A percentile compares a stretch with the other conserved stretches of the same genome.
Conservation (phyloP, 64 coral and sea anemone genomes). For the Montipora foliosa region DNA sequence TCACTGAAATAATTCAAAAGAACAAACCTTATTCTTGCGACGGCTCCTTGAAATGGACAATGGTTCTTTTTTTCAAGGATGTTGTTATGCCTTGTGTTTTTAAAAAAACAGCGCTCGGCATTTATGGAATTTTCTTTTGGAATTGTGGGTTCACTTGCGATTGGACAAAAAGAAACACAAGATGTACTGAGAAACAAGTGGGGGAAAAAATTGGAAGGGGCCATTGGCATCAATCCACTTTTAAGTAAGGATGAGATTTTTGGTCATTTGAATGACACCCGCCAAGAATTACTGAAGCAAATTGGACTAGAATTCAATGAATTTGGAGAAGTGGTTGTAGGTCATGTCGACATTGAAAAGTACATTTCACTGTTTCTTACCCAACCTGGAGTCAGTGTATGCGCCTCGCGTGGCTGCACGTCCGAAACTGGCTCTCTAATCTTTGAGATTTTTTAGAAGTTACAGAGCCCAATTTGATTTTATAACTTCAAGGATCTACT, state of each 20-base stretch:
- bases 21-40: constrained; percentile 28
- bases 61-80: no score
- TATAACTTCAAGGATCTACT: no score
- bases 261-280: constrained; percentile 31
- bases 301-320: constrained; percentile 53
- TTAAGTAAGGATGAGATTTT: constrained; percentile 59
- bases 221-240: constrained; percentile 64
- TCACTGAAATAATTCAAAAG: neutral
- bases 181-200: constrained; percentile 71
- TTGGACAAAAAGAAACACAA: constrained; percentile 56
- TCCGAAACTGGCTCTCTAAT: no score
- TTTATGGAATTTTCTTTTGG: neutral
- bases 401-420: no score
- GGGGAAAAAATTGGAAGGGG: constrained; percentile 44
- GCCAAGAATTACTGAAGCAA: constrained; percentile 31
- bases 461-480: no score
- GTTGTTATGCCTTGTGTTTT: constrained; percentile 27
- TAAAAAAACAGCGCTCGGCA: no score
- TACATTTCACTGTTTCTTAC: constrained; percentile 30
- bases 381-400: neutral
- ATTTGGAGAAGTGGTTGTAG: constrained; percentile 60
- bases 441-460: no score
- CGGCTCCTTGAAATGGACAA: neutral
- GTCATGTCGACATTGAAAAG: constrained; percentile 61
- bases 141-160: constrained; percentile 51